These are phyloP conservation scores for Sminthopsis crassicaudata DNA, from an alignment of 2,113 vertebrate genomes.

Conservation along the genomic window DNA sequence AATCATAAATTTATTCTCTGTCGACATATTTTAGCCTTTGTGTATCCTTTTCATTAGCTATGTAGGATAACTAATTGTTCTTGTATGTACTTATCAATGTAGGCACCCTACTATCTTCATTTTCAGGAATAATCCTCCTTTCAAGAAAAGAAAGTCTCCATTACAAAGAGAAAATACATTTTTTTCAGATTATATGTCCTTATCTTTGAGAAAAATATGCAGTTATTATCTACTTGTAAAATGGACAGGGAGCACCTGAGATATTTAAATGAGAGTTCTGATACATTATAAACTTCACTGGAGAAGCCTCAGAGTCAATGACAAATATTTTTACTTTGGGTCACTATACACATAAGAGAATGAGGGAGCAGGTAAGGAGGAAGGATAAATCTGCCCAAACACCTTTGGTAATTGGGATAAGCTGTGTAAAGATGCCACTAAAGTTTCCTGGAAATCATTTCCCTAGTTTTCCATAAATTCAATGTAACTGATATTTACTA, in stretches of 20 bases:
- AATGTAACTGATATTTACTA: conserved; percentile 65
- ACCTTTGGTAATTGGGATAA: background rate
- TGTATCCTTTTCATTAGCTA: background rate
- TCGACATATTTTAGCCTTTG: background rate
- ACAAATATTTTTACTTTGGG: too few relatives aligned
- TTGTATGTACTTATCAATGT: background rate
- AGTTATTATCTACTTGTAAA: too few relatives aligned
- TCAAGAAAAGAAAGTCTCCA: background rate
- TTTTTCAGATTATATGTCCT: background rate
- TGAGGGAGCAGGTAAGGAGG: too few relatives aligned
- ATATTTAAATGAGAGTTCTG: background rate
- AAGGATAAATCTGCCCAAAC: background rate
- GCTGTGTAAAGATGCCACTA: background rate
- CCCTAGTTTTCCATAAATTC: conserved; percentile 60
- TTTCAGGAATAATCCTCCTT: background rate
- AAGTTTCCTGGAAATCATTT: conserved; percentile 40
- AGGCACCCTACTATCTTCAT: background rate
- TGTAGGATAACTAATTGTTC: background rate
- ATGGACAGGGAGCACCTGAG: background rate
- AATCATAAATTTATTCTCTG: background rate
- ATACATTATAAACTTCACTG: background rate
- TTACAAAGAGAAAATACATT: background rate
- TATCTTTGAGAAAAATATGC: background rate
- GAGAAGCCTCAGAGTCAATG: too few relatives aligned
- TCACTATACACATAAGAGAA: too few relatives aligned